Percentiles rank a stretch among this genome's conserved stretches.
These are phyloP conservation scores for Anolis sagrei DNA, from an alignment of 2,113 vertebrate genomes.

Conservation along the genomic window DNA sequence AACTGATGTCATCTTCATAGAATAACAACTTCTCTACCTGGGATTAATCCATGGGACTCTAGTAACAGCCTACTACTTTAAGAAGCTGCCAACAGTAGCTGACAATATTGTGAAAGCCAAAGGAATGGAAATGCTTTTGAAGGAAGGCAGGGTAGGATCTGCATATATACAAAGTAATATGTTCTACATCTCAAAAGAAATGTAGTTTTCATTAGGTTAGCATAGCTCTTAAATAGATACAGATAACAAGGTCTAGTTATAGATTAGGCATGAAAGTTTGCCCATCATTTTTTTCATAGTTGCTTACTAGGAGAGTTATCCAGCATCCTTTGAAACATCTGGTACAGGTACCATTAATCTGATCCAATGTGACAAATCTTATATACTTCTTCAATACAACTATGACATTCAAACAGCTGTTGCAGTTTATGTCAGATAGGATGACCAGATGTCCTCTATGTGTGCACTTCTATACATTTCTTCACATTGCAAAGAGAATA, in stretches of 20 bases:
- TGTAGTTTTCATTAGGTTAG: too few relatives aligned
- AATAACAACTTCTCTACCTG: too few relatives aligned
- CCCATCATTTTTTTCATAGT: slow-evolving; percentile 50
- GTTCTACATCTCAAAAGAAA: not conserved
- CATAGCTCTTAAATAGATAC: not conserved
- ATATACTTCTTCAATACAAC: slow-evolving; percentile 43
- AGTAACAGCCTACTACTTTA: too few relatives aligned
- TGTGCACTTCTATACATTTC: slow-evolving; percentile 14
- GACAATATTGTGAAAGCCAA: not conserved
- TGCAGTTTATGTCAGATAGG: slow-evolving; percentile 38
- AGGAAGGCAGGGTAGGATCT: not conserved
- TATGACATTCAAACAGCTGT: slow-evolving; percentile 63
- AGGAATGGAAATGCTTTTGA: not conserved
- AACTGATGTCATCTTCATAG: too few relatives aligned
- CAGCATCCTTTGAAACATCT: slow-evolving; percentile 64
- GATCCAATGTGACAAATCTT: slow-evolving; percentile 52
- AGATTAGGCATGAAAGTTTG: slow-evolving; percentile 49
- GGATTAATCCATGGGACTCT: too few relatives aligned
- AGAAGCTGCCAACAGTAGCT: too few relatives aligned
- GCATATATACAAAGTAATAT: not conserved
- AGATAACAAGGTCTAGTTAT: not conserved
- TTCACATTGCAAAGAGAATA: slow-evolving; percentile 33
- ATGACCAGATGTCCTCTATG: slow-evolving; percentile 61
- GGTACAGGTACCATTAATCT: slow-evolving; percentile 60
- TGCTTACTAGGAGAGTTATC: slow-evolving; percentile 64